phyloP scores from a whole-genome alignment of 1,140 invertebrate genomes.

The Polyergus mexicanus region DNA sequence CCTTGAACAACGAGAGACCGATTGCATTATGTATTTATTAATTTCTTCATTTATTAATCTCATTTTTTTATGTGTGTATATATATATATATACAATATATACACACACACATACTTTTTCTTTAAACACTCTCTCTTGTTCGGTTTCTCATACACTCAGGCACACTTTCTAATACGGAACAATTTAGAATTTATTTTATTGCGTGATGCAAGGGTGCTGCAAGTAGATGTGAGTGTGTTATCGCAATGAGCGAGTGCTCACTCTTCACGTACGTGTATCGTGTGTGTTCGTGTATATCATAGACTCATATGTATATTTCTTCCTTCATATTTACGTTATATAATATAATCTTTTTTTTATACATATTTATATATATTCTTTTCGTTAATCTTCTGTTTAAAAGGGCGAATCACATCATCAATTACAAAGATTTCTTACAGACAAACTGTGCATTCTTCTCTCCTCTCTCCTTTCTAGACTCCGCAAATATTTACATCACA shows the following conservation, averaged over 20 bases:
- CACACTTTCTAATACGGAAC: conserved; percentile 76
- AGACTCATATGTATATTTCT: conserved; percentile 63
- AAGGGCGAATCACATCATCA: conserved; percentile 54
- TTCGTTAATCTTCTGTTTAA: conserved; percentile 36
- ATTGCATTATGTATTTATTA: conserved; percentile 44
- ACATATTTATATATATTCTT: conserved; percentile 64
- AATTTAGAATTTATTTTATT: conserved; percentile 83
- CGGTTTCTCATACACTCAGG: conserved; percentile 65
- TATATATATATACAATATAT: conserved; percentile 63
- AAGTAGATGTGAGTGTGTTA: conserved; percentile 1
- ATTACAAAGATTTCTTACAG: conserved; percentile 75
- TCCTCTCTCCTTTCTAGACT: not conserved
- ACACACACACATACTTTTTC: conserved; percentile 40
- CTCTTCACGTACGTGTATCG: conserved; percentile 41
- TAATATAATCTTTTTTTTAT: conserved; percentile 63
- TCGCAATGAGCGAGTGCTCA: conserved; percentile 28
- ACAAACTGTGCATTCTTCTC: conserved; percentile 39
- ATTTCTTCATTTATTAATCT: conserved; percentile 51
- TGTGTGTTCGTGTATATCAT: conserved; percentile 43
- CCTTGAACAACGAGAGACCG: conserved; percentile 54
- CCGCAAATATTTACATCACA: conserved; percentile 66
- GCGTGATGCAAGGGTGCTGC: conserved; percentile 73
- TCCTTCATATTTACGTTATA: conserved; percentile 60
- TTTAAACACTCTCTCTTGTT: conserved; percentile 21
- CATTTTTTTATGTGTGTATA: conserved; percentile 54